A percentile compares a stretch with the other conserved stretches of the same genome.
Evolutionary conservation across 2,113 vertebrate species (phyloP).

Genomic region (Panthera uncia): DNA sequence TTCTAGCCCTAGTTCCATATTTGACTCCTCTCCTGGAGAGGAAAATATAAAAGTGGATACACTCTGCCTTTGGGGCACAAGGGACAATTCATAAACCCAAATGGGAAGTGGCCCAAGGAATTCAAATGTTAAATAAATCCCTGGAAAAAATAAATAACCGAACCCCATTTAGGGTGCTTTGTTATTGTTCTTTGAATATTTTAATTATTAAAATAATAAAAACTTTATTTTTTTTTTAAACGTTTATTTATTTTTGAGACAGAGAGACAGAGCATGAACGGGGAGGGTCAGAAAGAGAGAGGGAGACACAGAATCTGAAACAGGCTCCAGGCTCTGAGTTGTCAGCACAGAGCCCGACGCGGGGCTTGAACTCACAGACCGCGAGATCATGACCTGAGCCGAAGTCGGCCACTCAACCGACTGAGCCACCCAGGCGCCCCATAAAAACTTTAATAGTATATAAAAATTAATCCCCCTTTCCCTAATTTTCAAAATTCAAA

Average conservation of each 20-base stretch:
- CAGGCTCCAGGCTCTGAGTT: no score
- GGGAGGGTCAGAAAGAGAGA: no score
- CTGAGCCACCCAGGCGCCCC: no score
- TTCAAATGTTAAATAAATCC: constrained; percentile 13
- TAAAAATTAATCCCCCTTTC: constrained; percentile 7
- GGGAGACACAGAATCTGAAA: no score
- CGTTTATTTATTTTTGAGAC: no score
- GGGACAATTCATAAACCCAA: constrained; percentile 6
- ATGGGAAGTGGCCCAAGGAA: neutral
- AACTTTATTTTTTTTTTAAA: neutral
- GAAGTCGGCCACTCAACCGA: no score
- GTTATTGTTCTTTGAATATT: neutral
- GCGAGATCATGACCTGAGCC: no score
- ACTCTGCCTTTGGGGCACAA: neutral
- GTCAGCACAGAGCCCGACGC: no score
- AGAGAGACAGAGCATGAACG: no score
- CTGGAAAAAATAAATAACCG: neutral
- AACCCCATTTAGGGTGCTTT: neutral
- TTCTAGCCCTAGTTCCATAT: neutral
- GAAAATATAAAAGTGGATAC: neutral
- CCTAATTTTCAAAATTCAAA: constrained; percentile 52
- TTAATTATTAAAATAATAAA: constrained; percentile 48
- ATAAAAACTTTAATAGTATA: neutral
- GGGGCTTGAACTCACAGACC: no score
- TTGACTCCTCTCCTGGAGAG: neutral